Evolutionary conservation across 2,797 vertebrate genomes (phyloP).

Genomic region (Otolemur crassicaudatus): DNA sequence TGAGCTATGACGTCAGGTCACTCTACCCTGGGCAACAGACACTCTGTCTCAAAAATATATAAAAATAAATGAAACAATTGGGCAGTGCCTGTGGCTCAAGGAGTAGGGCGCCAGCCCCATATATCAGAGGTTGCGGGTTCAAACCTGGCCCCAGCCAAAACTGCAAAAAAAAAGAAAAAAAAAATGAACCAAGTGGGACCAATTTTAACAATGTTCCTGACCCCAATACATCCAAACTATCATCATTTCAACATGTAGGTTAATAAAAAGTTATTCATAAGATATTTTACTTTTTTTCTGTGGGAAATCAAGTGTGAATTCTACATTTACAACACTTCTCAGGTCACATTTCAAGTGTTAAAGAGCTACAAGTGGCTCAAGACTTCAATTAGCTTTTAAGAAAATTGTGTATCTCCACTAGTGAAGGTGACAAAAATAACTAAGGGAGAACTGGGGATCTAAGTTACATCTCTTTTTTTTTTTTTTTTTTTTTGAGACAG

Average conservation of each 20-base stretch:
- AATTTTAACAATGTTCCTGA: background rate
- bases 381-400: background rate
- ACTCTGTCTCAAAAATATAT: no score
- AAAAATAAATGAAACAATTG: background rate
- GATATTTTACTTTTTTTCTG: background rate
- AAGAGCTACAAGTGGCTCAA: background rate
- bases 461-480: no score
- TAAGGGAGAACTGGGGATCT: background rate
- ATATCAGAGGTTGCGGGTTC: no score
- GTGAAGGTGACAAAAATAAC: constrained; percentile 18
- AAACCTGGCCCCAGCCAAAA: no score
- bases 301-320: background rate
- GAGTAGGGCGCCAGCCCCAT: no score
- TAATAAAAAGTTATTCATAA: background rate
- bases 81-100: no score
- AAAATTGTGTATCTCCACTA: background rate
- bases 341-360: background rate
- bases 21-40: no score
- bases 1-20: no score
- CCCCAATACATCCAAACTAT: background rate
- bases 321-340: background rate
- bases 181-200: background rate
- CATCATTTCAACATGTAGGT: background rate
- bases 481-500: no score
- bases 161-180: no score